Evolutionary conservation across 30 jellyfish, hydroid and myxozoan species (phyloP).

Genomic region (Calvadosia cruxmelitensis): DNA sequence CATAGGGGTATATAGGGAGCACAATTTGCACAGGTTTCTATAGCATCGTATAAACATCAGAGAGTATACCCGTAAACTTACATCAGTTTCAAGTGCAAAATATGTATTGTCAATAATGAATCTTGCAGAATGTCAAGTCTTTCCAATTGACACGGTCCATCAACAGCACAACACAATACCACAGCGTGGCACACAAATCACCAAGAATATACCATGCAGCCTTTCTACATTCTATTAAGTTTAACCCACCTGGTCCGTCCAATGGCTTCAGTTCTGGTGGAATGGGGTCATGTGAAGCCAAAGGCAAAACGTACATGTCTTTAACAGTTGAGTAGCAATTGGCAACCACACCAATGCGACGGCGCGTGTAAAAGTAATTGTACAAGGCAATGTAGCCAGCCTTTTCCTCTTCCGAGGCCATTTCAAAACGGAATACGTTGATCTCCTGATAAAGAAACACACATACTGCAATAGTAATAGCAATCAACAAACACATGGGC

Average conservation of each 20-base stretch:
- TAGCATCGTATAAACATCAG: too few species aligned
- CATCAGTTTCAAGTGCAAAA: not conserved
- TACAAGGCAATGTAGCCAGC: constrained; percentile 60
- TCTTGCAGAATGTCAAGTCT: too few species aligned
- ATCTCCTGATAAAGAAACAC: constrained; percentile 34
- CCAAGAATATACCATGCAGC: too few species aligned
- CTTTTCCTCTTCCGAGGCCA: constrained; percentile 93
- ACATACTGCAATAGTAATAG: not conserved
- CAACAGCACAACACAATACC: too few species aligned
- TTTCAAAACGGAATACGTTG: constrained; percentile 83
- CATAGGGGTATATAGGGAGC: too few species aligned
- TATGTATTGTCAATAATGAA: too few species aligned
- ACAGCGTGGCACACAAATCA: too few species aligned
- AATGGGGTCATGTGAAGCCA: constrained; percentile 87
- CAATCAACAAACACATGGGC: not conserved
- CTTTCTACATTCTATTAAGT: too few species aligned
- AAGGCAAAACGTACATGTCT: constrained; percentile 85
- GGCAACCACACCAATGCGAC: constrained; percentile 88
- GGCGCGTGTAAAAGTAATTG: constrained; percentile 71
- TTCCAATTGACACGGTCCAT: too few species aligned
- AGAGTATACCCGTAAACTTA: too few species aligned
- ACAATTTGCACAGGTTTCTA: too few species aligned
- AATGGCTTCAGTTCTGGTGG: constrained; percentile 90
- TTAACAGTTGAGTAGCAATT: constrained; percentile 76
- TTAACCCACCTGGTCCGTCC: constrained; percentile 78